phyloP scores from a whole-genome alignment of 2,113 vertebrate species.

The Rana temporaria region DNA sequence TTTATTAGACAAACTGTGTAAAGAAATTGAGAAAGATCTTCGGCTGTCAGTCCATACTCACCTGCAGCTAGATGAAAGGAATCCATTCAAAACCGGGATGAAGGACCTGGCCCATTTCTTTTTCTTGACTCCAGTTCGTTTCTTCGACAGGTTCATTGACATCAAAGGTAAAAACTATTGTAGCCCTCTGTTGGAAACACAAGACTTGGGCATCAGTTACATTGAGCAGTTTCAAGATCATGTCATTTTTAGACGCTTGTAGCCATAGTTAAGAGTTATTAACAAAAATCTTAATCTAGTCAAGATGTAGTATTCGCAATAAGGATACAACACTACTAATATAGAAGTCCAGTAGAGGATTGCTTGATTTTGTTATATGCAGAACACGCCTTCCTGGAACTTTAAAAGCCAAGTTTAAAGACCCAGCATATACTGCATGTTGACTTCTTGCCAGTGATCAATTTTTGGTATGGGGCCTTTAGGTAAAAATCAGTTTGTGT shows the following conservation, averaged over 20 bases:
- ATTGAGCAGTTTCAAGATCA: background rate
- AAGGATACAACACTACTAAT: too few relatives aligned
- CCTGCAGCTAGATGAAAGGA: slow-evolving; percentile 94
- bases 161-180: slow-evolving; percentile 84
- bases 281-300: too few relatives aligned
- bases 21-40: slow-evolving; percentile 97
- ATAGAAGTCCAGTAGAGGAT: too few relatives aligned
- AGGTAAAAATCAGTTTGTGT: too few relatives aligned
- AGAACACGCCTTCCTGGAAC: too few relatives aligned
- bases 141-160: slow-evolving; percentile 97
- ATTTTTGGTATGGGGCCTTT: too few relatives aligned
- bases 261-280: background rate
- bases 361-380: too few relatives aligned
- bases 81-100: slow-evolving; percentile 96
- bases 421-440: too few relatives aligned
- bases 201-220: too few relatives aligned
- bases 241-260: background rate
- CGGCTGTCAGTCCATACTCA: slow-evolving; percentile 97
- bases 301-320: too few relatives aligned
- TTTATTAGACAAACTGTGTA: slow-evolving; percentile 93
- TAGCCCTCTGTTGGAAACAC: background rate
- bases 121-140: slow-evolving; percentile 92
- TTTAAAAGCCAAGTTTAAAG: too few relatives aligned
- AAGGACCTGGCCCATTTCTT: slow-evolving; percentile 97
- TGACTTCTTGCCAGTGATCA: too few relatives aligned